A percentile compares a stretch with the other conserved stretches of the same genome.
phyloP scores from a whole-genome alignment of 2,888 invertebrate species.

The Oscheius sp. region DNA sequence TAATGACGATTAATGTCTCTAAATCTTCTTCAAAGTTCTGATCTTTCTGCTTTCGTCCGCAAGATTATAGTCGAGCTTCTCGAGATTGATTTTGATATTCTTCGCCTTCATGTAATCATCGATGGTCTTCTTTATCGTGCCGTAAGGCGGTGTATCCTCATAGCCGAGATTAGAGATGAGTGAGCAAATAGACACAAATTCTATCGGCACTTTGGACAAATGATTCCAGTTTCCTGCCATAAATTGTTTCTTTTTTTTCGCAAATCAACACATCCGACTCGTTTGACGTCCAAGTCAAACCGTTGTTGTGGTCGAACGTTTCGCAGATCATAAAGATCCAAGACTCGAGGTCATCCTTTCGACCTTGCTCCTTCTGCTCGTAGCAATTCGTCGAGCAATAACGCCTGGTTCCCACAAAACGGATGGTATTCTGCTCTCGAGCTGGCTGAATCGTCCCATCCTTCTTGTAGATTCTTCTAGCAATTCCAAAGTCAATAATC shows the following conservation, averaged over 20 bases:
- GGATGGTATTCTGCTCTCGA: background rate
- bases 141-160: no score
- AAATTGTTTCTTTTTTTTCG: background rate
- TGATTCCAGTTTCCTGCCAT: no score
- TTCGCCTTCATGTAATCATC: no score
- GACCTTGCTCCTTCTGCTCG: background rate
- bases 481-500: background rate
- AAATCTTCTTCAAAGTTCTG: no score
- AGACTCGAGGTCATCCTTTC: background rate
- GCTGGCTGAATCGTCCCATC: background rate
- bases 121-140: background rate
- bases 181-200: no score
- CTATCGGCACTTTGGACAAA: background rate
- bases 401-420: background rate
- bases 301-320: background rate
- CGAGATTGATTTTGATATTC: no score
- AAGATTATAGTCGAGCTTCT: no score
- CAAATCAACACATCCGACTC: background rate
- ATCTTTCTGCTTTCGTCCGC: no score
- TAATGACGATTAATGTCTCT: no score
- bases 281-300: background rate
- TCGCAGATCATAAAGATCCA: background rate
- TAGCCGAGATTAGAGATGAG: no score
- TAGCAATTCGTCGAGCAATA: background rate
- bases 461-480: background rate